Conservation (phyloP, 1,140 invertebrate genomes). For the Drosophila busckii region DNA sequence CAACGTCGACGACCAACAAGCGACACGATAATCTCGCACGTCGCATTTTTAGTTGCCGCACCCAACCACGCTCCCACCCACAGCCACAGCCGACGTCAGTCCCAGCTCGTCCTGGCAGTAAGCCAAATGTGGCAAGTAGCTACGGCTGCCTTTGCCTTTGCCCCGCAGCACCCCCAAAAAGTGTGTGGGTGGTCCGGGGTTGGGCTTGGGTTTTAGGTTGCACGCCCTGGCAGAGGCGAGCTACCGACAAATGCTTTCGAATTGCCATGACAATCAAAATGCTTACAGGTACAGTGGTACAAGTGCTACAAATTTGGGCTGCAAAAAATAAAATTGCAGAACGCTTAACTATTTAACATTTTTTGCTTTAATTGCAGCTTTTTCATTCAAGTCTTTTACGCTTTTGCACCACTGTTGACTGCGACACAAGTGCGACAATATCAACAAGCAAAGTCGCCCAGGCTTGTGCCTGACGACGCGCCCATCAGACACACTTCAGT, state of each 20-base stretch:
- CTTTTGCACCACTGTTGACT: constrained; percentile 38
- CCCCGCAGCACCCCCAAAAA: constrained; percentile 3
- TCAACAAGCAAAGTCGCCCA: constrained; percentile 55
- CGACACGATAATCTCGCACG: constrained; percentile 76
- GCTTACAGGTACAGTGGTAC: constrained; percentile 73
- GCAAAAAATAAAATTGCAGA: too few relatives aligned
- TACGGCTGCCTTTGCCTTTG: constrained; percentile 34
- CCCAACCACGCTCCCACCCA: constrained; percentile 37
- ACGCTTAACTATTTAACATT: too few relatives aligned
- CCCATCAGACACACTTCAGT: constrained; percentile 62
- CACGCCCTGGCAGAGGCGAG: constrained; percentile 30
- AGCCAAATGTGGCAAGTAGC: constrained; percentile 76
- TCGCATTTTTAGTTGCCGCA: constrained; percentile 74
- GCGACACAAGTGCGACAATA: constrained; percentile 61
- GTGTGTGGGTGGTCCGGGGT: constrained; percentile 6
- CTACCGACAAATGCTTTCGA: constrained; percentile 75
- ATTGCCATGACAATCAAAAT: constrained; percentile 76
- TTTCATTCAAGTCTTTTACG: too few relatives aligned
- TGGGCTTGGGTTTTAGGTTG: constrained; percentile 22
- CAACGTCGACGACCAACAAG: constrained; percentile 59
- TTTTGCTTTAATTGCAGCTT: too few relatives aligned
- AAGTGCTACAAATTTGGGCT: too few relatives aligned
- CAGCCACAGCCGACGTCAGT: constrained; percentile 14
- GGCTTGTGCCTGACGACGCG: constrained; percentile 60
- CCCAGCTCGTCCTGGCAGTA: constrained; percentile 59